Percentiles rank a stretch among this genome's conserved stretches.
Conservation (phyloP, 2,888 invertebrate genomes). For the Conchocele bisecta region DNA sequence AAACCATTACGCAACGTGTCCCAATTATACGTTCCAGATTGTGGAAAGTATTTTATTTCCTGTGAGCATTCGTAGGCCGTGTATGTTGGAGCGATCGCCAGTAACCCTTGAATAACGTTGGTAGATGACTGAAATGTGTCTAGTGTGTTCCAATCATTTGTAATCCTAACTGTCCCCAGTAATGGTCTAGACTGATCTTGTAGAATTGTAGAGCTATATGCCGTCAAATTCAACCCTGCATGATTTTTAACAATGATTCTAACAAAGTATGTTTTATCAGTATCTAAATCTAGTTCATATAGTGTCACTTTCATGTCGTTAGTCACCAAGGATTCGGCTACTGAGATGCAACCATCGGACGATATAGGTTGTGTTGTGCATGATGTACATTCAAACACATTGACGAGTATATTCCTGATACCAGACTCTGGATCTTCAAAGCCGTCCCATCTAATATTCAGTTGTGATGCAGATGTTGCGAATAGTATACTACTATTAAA, state of each 20-base stretch:
- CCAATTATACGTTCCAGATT: background rate
- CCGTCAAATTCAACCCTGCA: conserved; percentile 26
- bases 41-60: conserved; percentile 17
- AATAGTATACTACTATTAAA: conserved; percentile 20
- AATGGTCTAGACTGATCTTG: conserved; percentile 43
- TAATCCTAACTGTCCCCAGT: conserved; percentile 44
- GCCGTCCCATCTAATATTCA: conserved; percentile 36
- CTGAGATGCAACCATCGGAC: background rate
- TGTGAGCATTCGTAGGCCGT: conserved; percentile 24
- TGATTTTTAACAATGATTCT: conserved; percentile 36
- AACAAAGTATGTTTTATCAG: conserved; percentile 32
- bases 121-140: conserved; percentile 32
- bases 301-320: conserved; percentile 29
- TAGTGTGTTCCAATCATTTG: conserved; percentile 26
- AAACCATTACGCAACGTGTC: background rate
- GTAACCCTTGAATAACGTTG: conserved; percentile 11
- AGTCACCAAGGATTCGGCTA: conserved; percentile 1
- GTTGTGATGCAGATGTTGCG: conserved; percentile 24
- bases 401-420: too few relatives aligned
- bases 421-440: conserved; percentile 51
- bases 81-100: conserved; percentile 32
- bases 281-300: conserved; percentile 32
- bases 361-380: background rate
- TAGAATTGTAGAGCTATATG: conserved; percentile 16
- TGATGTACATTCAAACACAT: conserved; percentile 8